phyloP scores from a whole-genome alignment of 2,113 vertebrate species.

The Romanogobio albipinnatus region DNA sequence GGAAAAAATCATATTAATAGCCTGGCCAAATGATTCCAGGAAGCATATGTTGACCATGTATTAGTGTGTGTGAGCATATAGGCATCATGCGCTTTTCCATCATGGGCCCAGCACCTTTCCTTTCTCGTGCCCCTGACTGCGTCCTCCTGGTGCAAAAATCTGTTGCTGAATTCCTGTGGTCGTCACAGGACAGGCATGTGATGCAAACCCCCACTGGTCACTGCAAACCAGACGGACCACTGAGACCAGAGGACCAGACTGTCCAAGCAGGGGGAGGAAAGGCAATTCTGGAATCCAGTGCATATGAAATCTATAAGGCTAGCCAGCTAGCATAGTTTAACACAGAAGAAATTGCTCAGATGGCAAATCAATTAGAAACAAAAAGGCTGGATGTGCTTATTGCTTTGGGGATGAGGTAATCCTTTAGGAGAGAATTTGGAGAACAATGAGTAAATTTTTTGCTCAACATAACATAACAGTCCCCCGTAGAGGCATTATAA shows the following conservation, averaged over 20 bases:
- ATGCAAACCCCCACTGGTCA: conserved; percentile 39
- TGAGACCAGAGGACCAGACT: conserved; percentile 25
- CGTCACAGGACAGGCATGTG: conserved; percentile 3
- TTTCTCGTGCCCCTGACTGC: conserved; percentile 12
- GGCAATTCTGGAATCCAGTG: background rate
- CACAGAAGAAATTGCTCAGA: background rate
- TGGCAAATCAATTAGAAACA: background rate
- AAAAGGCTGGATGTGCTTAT: background rate
- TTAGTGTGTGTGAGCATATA: conserved; percentile 38
- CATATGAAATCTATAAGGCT: background rate
- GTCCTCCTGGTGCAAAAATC: conserved; percentile 55
- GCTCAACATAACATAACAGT: background rate
- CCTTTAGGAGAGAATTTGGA: background rate
- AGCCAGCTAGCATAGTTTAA: background rate
- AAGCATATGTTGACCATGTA: conserved; percentile 56
- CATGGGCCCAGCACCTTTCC: conserved; percentile 27
- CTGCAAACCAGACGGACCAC: background rate
- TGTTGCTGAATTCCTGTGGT: conserved; percentile 44
- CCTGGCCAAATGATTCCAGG: background rate
- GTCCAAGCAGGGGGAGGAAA: background rate
- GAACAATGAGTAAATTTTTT: conserved; percentile 4
- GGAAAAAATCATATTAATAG: conserved; percentile 1
- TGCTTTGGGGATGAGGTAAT: background rate
- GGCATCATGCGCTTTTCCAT: conserved; percentile 27
- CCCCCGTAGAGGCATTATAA: background rate